Conservation (phyloP, 30 jellyfish, hydroid and myxozoan genomes). For the Hydractinia echinata region DNA sequence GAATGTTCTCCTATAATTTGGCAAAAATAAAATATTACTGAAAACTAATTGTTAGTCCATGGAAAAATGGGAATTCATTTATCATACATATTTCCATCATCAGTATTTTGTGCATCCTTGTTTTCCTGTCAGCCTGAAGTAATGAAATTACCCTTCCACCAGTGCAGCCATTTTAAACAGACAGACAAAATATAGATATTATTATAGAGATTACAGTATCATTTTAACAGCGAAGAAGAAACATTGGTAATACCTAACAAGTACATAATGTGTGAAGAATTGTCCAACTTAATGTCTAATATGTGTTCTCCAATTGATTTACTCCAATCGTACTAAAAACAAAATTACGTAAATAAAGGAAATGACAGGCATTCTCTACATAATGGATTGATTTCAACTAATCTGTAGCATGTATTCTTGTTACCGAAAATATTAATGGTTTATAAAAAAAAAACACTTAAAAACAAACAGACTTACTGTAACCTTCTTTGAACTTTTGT, state of each 20-base stretch:
- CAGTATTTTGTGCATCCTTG: no score
- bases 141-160: no score
- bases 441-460: no score
- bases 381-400: no score
- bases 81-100: background rate
- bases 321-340: slow-evolving; percentile 73
- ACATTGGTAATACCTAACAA: no score
- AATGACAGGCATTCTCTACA: background rate
- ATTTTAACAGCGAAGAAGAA: no score
- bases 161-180: no score
- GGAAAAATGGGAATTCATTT: background rate
- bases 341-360: background rate
- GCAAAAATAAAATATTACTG: background rate
- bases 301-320: slow-evolving; percentile 78
- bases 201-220: no score
- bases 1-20: slow-evolving; percentile 74
- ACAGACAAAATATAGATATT: no score
- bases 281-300: slow-evolving; percentile 36
- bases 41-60: background rate
- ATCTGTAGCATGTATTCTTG: no score
- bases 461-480: slow-evolving; percentile 41
- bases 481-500: slow-evolving; percentile 52
- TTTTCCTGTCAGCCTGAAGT: no score
- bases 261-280: slow-evolving; percentile 16
- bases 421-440: no score